phyloP scores from a whole-genome alignment of 2,113 vertebrate species.

The Sialia sialis region DNA sequence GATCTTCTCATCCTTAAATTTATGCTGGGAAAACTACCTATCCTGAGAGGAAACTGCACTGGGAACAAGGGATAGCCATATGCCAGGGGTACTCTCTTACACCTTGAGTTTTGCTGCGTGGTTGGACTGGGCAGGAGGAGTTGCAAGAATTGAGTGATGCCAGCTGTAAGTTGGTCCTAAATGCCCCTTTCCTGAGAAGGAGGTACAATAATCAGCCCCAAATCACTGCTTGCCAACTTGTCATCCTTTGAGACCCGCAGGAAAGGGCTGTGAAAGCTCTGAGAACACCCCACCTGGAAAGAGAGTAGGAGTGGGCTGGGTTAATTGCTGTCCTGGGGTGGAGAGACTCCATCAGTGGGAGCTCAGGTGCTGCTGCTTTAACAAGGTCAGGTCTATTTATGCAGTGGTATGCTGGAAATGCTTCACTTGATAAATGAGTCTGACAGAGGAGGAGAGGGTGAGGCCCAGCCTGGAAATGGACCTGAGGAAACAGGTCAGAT shows the following conservation, averaged over 20 bases:
- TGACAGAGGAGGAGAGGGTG: slow-evolving; percentile 18
- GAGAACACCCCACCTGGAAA: not conserved
- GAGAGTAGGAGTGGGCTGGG: not conserved
- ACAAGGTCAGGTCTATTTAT: slow-evolving; percentile 52
- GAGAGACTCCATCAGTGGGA: not conserved
- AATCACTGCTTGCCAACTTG: not conserved
- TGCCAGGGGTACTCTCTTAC: not conserved
- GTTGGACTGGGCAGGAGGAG: not conserved
- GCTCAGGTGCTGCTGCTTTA: slow-evolving; percentile 48
- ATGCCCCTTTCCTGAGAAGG: not conserved
- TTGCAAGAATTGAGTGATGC: not conserved
- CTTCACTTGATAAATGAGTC: slow-evolving; percentile 48
- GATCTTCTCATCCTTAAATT: not conserved
- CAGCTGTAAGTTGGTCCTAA: not conserved
- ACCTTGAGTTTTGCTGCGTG: not conserved
- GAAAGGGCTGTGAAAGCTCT: not conserved
- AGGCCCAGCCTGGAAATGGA: slow-evolving; percentile 37
- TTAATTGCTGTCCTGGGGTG: not conserved
- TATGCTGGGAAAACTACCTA: not conserved
- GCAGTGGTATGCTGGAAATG: slow-evolving; percentile 32
- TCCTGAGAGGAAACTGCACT: not conserved
- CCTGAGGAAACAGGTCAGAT: slow-evolving; percentile 28
- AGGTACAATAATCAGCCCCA: not conserved
- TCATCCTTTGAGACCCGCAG: accelerated
- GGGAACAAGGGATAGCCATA: accelerated